Percentiles rank a stretch among this genome's conserved stretches.
Evolutionary conservation across 2,797 vertebrate genomes (phyloP).

Genomic region (Sus cebifrons): DNA sequence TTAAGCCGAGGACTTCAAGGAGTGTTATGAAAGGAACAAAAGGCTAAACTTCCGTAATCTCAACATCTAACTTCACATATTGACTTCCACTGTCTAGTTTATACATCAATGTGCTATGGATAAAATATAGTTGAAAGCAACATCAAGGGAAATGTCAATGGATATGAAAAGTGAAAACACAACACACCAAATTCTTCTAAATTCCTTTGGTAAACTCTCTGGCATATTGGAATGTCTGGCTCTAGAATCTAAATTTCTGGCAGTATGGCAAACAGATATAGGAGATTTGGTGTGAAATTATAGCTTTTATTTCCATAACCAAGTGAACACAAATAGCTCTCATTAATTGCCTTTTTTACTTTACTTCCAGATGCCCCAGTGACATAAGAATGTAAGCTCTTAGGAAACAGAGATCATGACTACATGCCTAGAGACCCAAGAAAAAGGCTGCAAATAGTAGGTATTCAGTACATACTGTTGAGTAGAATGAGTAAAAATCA

Average conservation of each 20-base stretch:
- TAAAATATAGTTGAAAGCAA: neutral
- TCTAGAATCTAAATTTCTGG: conserved; percentile 2
- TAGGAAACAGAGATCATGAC: neutral
- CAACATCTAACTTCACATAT: neutral
- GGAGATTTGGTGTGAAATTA: neutral
- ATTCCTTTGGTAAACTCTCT: neutral
- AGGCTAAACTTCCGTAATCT: neutral
- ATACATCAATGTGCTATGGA: neutral
- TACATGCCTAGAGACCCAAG: neutral
- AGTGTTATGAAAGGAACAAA: neutral
- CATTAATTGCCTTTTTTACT: neutral
- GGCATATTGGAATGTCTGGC: neutral
- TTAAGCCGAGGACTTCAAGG: conserved; percentile 18
- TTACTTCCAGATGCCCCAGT: neutral
- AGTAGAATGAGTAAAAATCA: neutral
- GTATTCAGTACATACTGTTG: neutral
- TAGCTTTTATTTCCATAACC: neutral
- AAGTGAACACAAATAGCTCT: neutral
- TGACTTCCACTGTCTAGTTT: neutral
- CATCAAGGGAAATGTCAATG: neutral
- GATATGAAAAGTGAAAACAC: neutral
- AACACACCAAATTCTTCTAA: neutral
- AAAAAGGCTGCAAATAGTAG: neutral
- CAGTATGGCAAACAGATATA: neutral
- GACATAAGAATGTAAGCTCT: neutral